A percentile compares a stretch with the other conserved stretches of the same genome.
Conservation (phyloP, 1,140 invertebrate genomes). For the Caenorhabditis latens region DNA sequence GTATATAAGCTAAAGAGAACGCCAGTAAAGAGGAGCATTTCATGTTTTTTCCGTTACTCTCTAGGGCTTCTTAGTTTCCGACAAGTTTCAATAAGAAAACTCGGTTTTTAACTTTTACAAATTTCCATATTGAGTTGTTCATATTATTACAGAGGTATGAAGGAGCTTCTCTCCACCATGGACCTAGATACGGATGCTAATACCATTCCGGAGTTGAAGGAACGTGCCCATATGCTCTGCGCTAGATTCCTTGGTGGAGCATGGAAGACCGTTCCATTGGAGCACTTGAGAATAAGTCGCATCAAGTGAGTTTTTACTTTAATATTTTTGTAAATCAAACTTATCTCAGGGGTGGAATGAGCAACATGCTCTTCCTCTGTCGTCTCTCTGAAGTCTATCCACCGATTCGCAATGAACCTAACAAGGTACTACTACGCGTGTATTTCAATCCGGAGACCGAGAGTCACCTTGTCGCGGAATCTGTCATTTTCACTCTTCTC, state of each 20-base stretch:
- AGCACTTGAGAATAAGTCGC: constrained; percentile 73
- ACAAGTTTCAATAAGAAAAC: no score
- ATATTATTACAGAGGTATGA: constrained; percentile 69
- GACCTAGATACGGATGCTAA: constrained; percentile 76
- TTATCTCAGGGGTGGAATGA: constrained; percentile 75
- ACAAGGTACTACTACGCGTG: constrained; percentile 76
- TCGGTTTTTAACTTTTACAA: no score
- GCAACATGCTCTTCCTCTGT: constrained; percentile 77
- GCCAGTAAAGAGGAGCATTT: no score
- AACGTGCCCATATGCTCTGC: constrained; percentile 76
- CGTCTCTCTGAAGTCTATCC: constrained; percentile 74
- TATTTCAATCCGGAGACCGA: constrained; percentile 78
- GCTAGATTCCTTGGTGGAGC: constrained; percentile 75
- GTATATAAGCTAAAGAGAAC: no score
- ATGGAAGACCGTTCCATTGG: constrained; percentile 76
- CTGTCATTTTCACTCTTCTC: constrained; percentile 76
- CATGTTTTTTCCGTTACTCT: no score
- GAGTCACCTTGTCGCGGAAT: constrained; percentile 77
- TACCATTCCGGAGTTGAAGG: constrained; percentile 74
- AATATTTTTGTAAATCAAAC: neutral
- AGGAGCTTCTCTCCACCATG: constrained; percentile 75
- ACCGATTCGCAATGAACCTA: constrained; percentile 74
- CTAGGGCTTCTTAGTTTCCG: no score
- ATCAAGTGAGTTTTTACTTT: constrained; percentile 72
- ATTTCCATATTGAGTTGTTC: no score